Percentiles rank a stretch among this genome's conserved stretches.
Conservation (phyloP, 2,888 invertebrate genomes). For the Drosophila neonasuta region DNA sequence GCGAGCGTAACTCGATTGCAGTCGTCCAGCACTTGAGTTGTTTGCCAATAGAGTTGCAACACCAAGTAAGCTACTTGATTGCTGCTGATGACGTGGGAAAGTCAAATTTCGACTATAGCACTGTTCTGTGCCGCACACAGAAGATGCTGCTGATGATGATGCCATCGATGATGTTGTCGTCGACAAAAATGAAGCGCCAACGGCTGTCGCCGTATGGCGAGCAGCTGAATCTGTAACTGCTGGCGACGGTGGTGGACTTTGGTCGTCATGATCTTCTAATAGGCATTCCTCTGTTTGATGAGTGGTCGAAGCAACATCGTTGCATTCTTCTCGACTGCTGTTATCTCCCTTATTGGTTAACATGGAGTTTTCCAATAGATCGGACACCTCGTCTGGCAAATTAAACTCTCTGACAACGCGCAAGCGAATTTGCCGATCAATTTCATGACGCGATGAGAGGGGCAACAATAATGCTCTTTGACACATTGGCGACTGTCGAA, state of each 20-base stretch:
- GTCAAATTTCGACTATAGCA: conserved; percentile 86
- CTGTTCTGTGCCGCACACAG: conserved; percentile 76
- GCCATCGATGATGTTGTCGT: conserved; percentile 80
- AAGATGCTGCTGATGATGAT: conserved; percentile 68
- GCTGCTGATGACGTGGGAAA: conserved; percentile 83
- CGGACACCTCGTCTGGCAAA: conserved; percentile 93
- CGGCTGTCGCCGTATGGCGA: conserved; percentile 46
- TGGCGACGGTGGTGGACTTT: conserved; percentile 83
- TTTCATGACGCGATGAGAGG: conserved; percentile 89
- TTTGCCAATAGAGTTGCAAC: conserved; percentile 58
- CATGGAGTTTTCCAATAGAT: conserved; percentile 86
- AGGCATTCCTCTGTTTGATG: conserved; percentile 74
- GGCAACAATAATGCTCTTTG: conserved; percentile 90
- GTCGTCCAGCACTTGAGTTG: conserved; percentile 62
- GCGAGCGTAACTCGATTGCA: conserved; percentile 76
- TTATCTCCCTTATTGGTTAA: conserved; percentile 63
- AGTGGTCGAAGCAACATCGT: conserved; percentile 67
- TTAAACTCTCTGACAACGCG: conserved; percentile 97
- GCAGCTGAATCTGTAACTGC: conserved; percentile 74
- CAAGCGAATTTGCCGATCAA: conserved; percentile 90
- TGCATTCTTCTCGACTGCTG: conserved; percentile 54
- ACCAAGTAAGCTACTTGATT: conserved; percentile 70
- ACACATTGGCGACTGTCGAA: conserved; percentile 90
- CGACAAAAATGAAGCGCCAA: conserved; percentile 78
- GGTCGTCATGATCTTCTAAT: conserved; percentile 75